These are phyloP conservation scores for Acanthacorydalis orientalis DNA, from an alignment of 2,888 invertebrate species.

Conservation along the genomic window DNA sequence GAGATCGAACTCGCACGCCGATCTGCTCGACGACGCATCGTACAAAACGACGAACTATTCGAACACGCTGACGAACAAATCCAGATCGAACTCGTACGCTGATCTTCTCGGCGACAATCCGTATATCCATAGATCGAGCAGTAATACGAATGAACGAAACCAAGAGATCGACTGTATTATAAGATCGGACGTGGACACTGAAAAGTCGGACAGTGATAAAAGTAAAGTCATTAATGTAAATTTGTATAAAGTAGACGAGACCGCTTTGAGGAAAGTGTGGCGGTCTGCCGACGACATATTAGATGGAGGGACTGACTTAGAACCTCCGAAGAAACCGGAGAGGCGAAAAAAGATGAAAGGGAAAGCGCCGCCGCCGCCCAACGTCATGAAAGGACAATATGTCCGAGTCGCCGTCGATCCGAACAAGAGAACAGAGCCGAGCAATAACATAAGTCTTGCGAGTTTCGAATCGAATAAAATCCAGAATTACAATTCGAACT, in stretches of 20 bases:
- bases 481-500: slow-evolving; percentile 6
- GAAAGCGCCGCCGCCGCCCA: slow-evolving; percentile 21
- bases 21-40: slow-evolving; percentile 1
- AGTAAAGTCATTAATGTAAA: slow-evolving; percentile 1
- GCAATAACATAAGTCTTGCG: not conserved
- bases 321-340: slow-evolving; percentile 20
- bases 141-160: not conserved
- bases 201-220: slow-evolving; percentile 8
- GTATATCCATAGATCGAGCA: not conserved
- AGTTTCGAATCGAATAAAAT: slow-evolving; percentile 6
- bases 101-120: not conserved
- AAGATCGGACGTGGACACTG: slow-evolving; percentile 14
- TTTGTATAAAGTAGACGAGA: slow-evolving; percentile 5
- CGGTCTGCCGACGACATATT: slow-evolving; percentile 25
- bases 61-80: not conserved
- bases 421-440: slow-evolving; percentile 6
- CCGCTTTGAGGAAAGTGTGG: slow-evolving; percentile 23
- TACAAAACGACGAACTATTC: not conserved
- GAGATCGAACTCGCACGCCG: slow-evolving; percentile 4
- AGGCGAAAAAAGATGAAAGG: slow-evolving; percentile 19
- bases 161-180: slow-evolving; percentile 10
- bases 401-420: slow-evolving; percentile 23
- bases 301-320: slow-evolving; percentile 8
- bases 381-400: slow-evolving; percentile 25
- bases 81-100: slow-evolving; percentile 1